Conservation (phyloP, 2,113 vertebrate species). For the Coregonus clupeaformis region DNA sequence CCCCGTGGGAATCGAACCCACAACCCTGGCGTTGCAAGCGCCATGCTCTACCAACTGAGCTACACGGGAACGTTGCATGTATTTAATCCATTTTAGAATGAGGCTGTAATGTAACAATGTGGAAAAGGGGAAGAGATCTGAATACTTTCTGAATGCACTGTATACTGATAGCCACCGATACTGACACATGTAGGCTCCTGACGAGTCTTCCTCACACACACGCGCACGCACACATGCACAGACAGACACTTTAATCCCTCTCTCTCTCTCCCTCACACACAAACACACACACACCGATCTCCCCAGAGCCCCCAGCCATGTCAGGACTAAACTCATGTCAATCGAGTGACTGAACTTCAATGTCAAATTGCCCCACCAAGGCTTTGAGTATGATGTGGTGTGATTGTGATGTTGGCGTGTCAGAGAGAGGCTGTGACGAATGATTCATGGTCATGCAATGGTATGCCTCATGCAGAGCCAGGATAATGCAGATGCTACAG, state of each 20-base stretch:
- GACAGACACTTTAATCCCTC: background rate
- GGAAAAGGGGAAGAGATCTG: too few species aligned
- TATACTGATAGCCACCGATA: background rate
- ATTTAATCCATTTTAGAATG: too few species aligned
- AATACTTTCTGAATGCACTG: too few species aligned
- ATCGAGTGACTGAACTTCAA: background rate
- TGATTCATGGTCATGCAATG: background rate
- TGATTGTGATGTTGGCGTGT: slow-evolving; percentile 9
- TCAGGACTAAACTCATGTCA: background rate
- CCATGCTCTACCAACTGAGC: too few species aligned
- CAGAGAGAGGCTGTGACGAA: slow-evolving; percentile 33
- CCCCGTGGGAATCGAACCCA: too few species aligned
- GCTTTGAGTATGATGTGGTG: slow-evolving; percentile 26
- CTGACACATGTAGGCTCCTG: background rate
- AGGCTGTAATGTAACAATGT: too few species aligned
- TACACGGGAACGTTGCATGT: too few species aligned
- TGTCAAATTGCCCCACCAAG: background rate
- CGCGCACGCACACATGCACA: background rate
- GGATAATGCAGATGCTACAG: slow-evolving; percentile 28
- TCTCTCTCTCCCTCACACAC: background rate
- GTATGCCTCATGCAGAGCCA: slow-evolving; percentile 10
- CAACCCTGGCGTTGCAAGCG: too few species aligned
- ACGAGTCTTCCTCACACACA: background rate
- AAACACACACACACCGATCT: background rate
- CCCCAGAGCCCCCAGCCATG: background rate